Percentiles rank a stretch among this genome's conserved stretches.
Evolutionary conservation across 2,888 invertebrate genomes (phyloP).

Genomic region (Cybosia mesomella): DNA sequence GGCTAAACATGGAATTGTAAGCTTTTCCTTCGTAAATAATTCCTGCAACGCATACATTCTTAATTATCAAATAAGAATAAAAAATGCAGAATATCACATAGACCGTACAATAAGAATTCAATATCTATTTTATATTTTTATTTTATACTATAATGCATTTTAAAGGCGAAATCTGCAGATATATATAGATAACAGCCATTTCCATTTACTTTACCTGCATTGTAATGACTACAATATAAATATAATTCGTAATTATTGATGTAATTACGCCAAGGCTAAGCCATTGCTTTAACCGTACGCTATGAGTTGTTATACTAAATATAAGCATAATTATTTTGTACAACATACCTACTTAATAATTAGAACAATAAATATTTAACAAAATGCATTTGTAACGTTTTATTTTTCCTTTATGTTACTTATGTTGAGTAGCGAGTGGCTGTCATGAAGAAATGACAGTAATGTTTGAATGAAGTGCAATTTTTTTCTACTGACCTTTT

Average conservation of each 20-base stretch:
- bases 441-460: neutral
- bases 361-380: conserved; percentile 55
- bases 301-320: conserved; percentile 45
- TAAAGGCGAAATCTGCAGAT: too few species aligned
- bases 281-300: conserved; percentile 50
- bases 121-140: too few species aligned
- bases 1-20: too few species aligned
- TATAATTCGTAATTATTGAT: conserved; percentile 19
- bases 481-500: too few species aligned
- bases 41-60: too few species aligned
- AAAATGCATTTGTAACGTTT: conserved; percentile 26
- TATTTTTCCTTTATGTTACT: neutral
- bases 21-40: too few species aligned
- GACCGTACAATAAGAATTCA: too few species aligned
- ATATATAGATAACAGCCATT: neutral
- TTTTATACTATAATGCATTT: too few species aligned
- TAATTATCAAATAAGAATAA: too few species aligned
- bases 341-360: conserved; percentile 55
- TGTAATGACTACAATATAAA: conserved; percentile 30
- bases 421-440: neutral
- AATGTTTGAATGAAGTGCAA: too few species aligned
- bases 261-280: conserved; percentile 42
- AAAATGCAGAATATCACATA: too few species aligned
- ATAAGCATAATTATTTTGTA: conserved; percentile 59
- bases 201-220: conserved; percentile 19